These are phyloP conservation scores for Lates japonicus DNA, from an alignment of 2,797 vertebrate genomes.

Conservation along the genomic window DNA sequence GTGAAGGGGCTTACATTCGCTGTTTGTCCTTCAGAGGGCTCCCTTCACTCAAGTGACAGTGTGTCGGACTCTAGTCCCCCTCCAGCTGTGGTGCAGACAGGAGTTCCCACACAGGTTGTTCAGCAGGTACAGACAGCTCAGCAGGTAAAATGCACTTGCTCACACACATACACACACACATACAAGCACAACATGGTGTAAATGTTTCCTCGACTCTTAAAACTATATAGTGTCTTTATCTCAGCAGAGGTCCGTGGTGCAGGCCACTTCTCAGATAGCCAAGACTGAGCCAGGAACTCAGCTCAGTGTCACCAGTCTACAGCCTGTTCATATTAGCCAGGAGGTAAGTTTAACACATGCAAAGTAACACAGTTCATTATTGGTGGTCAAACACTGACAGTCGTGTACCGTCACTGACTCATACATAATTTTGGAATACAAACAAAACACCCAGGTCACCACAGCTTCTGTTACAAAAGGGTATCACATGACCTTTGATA, in stretches of 20 bases:
- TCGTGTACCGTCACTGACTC: slow-evolving; percentile 3
- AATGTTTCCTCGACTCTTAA: slow-evolving; percentile 11
- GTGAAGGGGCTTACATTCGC: not conserved
- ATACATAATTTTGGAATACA: slow-evolving; percentile 9
- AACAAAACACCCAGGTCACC: slow-evolving; percentile 14
- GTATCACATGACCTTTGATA: slow-evolving; percentile 3
- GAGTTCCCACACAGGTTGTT: slow-evolving; percentile 94
- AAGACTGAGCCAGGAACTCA: slow-evolving; percentile 91
- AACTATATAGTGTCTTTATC: slow-evolving; percentile 38
- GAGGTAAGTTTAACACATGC: slow-evolving; percentile 83
- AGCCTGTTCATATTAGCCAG: slow-evolving; percentile 91
- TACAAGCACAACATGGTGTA: not conserved
- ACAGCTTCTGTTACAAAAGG: slow-evolving; percentile 17
- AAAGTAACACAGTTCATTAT: not conserved
- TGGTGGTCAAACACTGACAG: slow-evolving; percentile 7
- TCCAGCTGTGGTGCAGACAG: slow-evolving; percentile 90
- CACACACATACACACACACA: slow-evolving; percentile 7
- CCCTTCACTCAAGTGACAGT: slow-evolving; percentile 92
- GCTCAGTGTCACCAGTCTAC: slow-evolving; percentile 91
- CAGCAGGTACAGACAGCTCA: slow-evolving; percentile 92
- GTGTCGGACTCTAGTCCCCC: slow-evolving; percentile 92
- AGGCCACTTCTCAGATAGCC: slow-evolving; percentile 89
- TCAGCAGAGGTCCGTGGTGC: slow-evolving; percentile 92
- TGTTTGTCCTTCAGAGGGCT: slow-evolving; percentile 86
- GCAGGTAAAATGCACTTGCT: slow-evolving; percentile 84